Evolutionary conservation across 2,797 vertebrate genomes (phyloP), one percentile per base, ranked within the genome.

Genomic region (Gallinago solitaria): DNA sequence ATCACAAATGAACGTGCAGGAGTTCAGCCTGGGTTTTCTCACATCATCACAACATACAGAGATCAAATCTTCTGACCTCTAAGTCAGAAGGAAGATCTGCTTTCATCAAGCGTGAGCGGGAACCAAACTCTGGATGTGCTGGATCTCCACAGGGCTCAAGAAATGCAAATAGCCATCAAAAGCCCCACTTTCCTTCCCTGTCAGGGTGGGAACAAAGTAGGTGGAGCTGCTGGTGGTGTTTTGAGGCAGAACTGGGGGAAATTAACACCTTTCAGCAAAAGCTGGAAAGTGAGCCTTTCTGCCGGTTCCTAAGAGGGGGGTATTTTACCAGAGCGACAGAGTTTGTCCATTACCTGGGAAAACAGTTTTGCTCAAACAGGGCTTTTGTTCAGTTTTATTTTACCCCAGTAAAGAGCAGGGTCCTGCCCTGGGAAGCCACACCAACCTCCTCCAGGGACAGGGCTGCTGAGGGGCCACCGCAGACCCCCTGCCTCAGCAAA

Each of bases 21-120:
- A 82, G 25, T 11, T 70, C 51, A 27, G 39, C 17, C 19, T 63
- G 35, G 16, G 5, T 63, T 84, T 85, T 59, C 21, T 85, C 37
- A 41, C 5, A 2, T 21, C 5, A 2, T 24, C 45, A 67, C 25
- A 67, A 47, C 13, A 47, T 0, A 1, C 0, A 9, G 47, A 68
- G n/a, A 85, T 41, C 16, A 86, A 70, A 30, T 68, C 53, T 75
- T 60, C 74, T 11, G 6, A 27, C 7, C 20, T 56, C 30, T 28
- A 35, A 24, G 60, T 35, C 33, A 63, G 50, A 69, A 11, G 6
- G 63, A 63, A 84, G 50, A 50, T 65, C 9, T 89, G 25, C 47
- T 68, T 67, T 56, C 18, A 12, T 16, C 23, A 33, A 27, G 12
- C 11, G 19, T 33, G 61, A 50, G 51, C 11, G 83, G 9, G 3